phyloP scores from a whole-genome alignment of 1,140 invertebrate genomes.

The Chionoecetes opilio region DNA sequence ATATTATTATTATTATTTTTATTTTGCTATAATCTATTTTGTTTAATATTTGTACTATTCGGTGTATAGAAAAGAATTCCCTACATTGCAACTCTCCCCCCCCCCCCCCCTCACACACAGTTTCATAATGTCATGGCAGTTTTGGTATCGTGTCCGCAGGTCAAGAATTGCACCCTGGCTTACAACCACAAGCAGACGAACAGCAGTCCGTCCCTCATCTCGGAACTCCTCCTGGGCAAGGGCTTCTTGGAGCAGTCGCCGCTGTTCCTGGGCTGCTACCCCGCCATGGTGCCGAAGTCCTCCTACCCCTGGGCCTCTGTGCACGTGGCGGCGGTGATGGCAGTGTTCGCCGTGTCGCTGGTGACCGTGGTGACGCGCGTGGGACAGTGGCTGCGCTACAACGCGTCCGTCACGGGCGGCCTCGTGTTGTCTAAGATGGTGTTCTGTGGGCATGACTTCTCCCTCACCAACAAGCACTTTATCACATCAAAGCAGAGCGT shows the following conservation, averaged over 20 bases:
- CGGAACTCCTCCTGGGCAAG: slow-evolving; percentile 44
- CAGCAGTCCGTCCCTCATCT: neutral
- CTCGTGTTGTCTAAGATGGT: slow-evolving; percentile 63
- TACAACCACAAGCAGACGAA: neutral
- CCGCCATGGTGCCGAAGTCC: neutral
- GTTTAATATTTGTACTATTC: no score
- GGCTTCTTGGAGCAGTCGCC: slow-evolving; percentile 56
- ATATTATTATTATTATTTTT: no score
- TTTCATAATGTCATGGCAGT: neutral
- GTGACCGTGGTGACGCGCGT: slow-evolving; percentile 43
- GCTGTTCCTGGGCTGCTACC: slow-evolving; percentile 64
- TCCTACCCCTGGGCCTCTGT: slow-evolving; percentile 12
- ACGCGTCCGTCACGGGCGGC: slow-evolving; percentile 44
- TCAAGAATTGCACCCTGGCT: neutral
- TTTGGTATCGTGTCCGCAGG: neutral
- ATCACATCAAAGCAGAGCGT: slow-evolving; percentile 28
- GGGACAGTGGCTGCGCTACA: slow-evolving; percentile 71
- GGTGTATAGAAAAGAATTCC: no score
- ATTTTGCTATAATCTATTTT: no score
- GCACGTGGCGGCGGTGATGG: slow-evolving; percentile 31
- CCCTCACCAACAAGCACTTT: neutral
- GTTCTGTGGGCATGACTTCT: slow-evolving; percentile 55
- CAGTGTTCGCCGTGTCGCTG: slow-evolving; percentile 56
- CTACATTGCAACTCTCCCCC: no score
- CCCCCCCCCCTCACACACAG: neutral